These are phyloP conservation scores for Stramonita haemastoma DNA, from an alignment of 2,888 invertebrate species.

Conservation along the genomic window DNA sequence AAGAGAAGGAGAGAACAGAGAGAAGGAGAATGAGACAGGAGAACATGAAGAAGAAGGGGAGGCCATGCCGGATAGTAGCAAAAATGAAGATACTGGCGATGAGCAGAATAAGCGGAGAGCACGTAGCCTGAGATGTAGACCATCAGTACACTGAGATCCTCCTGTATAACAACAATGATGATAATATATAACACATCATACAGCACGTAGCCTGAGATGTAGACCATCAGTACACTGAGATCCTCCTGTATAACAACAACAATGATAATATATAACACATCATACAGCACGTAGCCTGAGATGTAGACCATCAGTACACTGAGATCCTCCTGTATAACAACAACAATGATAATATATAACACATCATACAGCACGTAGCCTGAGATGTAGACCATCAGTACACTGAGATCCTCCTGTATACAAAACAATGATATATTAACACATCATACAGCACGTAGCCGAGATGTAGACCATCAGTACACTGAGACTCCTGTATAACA, in stretches of 20 bases:
- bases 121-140: slow-evolving; percentile 61
- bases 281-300: slow-evolving; percentile 59
- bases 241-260: slow-evolving; percentile 54
- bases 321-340: slow-evolving; percentile 56
- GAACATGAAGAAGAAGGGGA: too few species aligned
- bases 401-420: slow-evolving; percentile 57
- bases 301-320: slow-evolving; percentile 60
- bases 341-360: too few species aligned
- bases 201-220: slow-evolving; percentile 60
- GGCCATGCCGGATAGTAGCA: too few species aligned
- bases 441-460: too few species aligned
- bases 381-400: slow-evolving; percentile 60
- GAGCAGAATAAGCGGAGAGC: slow-evolving; percentile 54
- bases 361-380: slow-evolving; percentile 61
- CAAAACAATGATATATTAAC: too few species aligned
- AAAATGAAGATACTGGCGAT: not conserved
- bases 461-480: too few species aligned
- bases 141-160: slow-evolving; percentile 56
- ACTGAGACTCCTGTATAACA: too few species aligned
- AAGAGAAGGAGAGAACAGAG: too few species aligned
- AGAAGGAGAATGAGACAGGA: too few species aligned
- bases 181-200: too few species aligned
- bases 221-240: slow-evolving; percentile 58
- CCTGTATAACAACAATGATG: slow-evolving; percentile 51
- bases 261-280: too few species aligned